These are phyloP conservation scores for Amazona guildingii DNA, from an alignment of 2,113 vertebrate species.

Conservation along the genomic window DNA sequence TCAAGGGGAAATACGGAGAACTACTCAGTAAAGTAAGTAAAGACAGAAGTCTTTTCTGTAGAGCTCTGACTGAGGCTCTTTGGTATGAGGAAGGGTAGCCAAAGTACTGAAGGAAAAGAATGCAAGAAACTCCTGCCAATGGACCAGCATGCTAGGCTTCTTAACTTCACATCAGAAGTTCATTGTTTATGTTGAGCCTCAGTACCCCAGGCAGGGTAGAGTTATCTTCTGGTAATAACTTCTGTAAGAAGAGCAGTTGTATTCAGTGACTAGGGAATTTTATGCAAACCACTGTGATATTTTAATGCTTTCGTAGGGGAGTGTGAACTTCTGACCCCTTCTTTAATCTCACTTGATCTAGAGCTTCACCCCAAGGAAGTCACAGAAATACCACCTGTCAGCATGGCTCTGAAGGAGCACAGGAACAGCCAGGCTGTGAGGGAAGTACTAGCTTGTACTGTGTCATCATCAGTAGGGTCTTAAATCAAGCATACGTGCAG, in stretches of 20 bases:
- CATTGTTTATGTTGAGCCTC: not conserved
- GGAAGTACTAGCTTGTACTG: not conserved
- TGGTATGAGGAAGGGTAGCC: not conserved
- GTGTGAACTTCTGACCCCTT: constrained; percentile 14
- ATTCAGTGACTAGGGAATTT: not conserved
- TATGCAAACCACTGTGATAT: not conserved
- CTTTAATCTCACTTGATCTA: constrained; percentile 15
- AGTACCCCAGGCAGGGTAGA: not conserved
- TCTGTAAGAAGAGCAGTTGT: not conserved
- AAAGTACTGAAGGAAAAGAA: not conserved
- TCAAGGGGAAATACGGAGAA: not conserved
- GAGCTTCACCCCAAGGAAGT: not conserved
- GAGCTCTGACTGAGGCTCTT: not conserved
- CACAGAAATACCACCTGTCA: constrained; percentile 5
- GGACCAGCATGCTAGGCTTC: not conserved
- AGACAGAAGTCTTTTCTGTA: not conserved
- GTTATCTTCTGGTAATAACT: not conserved
- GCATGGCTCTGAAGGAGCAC: not conserved
- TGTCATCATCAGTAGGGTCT: not conserved
- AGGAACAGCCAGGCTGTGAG: not conserved
- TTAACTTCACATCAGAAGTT: not conserved
- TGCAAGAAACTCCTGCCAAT: not conserved
- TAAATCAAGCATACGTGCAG: not conserved
- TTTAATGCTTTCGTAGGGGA: not conserved
- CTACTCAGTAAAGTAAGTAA: not conserved